These are phyloP conservation scores for Isotomurus palustris DNA, from an alignment of 2,888 invertebrate genomes.

Conservation along the genomic window DNA sequence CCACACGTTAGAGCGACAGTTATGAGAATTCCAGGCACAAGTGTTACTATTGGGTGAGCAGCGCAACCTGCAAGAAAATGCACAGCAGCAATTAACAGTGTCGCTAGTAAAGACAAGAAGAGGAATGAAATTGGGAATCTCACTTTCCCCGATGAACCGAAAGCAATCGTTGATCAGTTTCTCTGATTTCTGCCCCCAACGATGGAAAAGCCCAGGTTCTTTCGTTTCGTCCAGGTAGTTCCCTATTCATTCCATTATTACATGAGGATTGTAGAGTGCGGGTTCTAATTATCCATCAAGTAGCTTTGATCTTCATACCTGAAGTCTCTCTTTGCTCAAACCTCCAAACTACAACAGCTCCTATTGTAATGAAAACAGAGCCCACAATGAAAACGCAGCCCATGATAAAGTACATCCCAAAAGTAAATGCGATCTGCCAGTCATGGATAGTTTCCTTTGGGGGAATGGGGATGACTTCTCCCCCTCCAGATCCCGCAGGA, in stretches of 20 bases:
- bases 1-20: slow-evolving; percentile 62
- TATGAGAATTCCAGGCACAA: slow-evolving; percentile 32
- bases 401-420: slow-evolving; percentile 36
- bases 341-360: background rate
- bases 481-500: slow-evolving; percentile 59
- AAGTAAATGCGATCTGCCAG: slow-evolving; percentile 66
- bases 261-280: too few species aligned
- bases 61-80: slow-evolving; percentile 42
- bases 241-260: too few species aligned
- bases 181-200: slow-evolving; percentile 22
- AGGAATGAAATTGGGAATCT: slow-evolving; percentile 3
- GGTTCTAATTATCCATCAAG: too few species aligned
- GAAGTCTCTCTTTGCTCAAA: background rate
- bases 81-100: slow-evolving; percentile 1
- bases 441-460: slow-evolving; percentile 61
- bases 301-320: too few species aligned
- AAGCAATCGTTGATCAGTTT: slow-evolving; percentile 20
- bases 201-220: slow-evolving; percentile 14
- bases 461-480: slow-evolving; percentile 52
- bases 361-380: slow-evolving; percentile 21
- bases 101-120: background rate
- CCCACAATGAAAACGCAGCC: slow-evolving; percentile 61
- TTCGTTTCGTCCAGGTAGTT: too few species aligned
- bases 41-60: slow-evolving; percentile 28
- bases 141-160: slow-evolving; percentile 17